Evolutionary conservation across 1,140 invertebrate genomes (phyloP).

Genomic region (Bilobella aurantiaca): DNA sequence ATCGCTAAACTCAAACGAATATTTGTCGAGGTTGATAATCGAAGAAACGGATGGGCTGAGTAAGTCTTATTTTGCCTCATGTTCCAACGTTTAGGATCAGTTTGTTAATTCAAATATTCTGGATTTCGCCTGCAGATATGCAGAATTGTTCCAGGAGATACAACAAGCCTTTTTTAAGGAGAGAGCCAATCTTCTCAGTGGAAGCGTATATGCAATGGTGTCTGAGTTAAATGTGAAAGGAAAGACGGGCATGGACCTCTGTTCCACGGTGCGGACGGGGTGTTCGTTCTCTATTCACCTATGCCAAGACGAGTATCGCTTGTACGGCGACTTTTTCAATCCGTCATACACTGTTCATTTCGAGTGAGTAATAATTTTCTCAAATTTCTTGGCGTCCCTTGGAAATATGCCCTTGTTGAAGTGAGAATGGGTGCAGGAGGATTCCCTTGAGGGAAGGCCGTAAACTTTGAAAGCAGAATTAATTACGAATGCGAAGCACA

Average conservation of each 20-base stretch:
- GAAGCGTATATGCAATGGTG: slow-evolving; percentile 68
- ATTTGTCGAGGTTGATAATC: slow-evolving; percentile 67
- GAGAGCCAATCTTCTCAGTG: slow-evolving; percentile 58
- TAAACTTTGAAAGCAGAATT: too few relatives aligned
- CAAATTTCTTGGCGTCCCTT: too few relatives aligned
- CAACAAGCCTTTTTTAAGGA: slow-evolving; percentile 75
- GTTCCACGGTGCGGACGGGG: slow-evolving; percentile 71
- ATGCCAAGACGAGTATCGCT: slow-evolving; percentile 79
- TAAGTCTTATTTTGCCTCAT: slow-evolving; percentile 42
- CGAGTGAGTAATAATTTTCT: slow-evolving; percentile 34
- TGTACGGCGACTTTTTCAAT: slow-evolving; percentile 82
- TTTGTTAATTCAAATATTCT: too few relatives aligned
- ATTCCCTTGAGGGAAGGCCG: too few relatives aligned
- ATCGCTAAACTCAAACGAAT: slow-evolving; percentile 69
- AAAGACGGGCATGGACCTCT: slow-evolving; percentile 61
- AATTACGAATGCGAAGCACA: too few relatives aligned
- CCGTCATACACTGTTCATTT: slow-evolving; percentile 41
- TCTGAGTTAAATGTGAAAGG: slow-evolving; percentile 52
- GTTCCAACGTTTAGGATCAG: too few relatives aligned
- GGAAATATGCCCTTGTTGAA: too few relatives aligned
- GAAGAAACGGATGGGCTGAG: slow-evolving; percentile 57
- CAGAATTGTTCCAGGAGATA: slow-evolving; percentile 64
- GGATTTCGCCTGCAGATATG: slow-evolving; percentile 53
- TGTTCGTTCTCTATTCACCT: slow-evolving; percentile 79
- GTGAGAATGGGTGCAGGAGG: too few relatives aligned